Evolutionary conservation across 2,113 vertebrate species (phyloP).

Genomic region (Gallinago undulata): DNA sequence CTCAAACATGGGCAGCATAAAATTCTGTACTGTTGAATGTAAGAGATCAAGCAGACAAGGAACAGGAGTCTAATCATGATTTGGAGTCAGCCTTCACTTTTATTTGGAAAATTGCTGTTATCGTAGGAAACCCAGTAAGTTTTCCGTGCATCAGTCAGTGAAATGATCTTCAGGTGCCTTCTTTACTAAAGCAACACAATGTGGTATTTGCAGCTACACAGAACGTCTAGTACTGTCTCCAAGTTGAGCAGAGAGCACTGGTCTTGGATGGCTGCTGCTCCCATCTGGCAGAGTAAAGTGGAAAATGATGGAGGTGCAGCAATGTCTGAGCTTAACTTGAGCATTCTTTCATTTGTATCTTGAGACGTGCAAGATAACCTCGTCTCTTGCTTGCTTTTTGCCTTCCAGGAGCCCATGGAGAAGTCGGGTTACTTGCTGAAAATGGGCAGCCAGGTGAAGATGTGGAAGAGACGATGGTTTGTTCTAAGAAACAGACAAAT

Average conservation of each 20-base stretch:
- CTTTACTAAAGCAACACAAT: neutral
- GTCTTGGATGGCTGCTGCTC: neutral
- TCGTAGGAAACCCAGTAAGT: neutral
- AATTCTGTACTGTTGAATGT: neutral
- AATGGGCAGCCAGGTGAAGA: conserved; percentile 87
- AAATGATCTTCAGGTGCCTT: neutral
- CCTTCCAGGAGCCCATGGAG: conserved; percentile 81
- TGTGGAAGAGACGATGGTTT: conserved; percentile 91
- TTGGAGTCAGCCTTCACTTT: neutral
- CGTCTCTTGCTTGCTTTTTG: neutral
- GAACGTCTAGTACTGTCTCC: neutral
- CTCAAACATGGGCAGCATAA: neutral
- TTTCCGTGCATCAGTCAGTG: neutral
- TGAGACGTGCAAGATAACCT: neutral
- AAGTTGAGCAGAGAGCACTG: neutral
- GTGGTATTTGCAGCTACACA: neutral
- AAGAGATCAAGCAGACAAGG: neutral
- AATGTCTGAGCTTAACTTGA: neutral
- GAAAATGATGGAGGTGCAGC: neutral
- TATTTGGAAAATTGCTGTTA: neutral
- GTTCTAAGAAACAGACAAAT: conserved; percentile 87
- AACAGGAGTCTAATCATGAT: neutral
- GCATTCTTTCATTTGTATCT: neutral
- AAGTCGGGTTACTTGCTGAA: conserved; percentile 91
- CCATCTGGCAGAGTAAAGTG: neutral